These are phyloP conservation scores for Phodopus roborovskii DNA, from an alignment of 2,113 vertebrate species.

Conservation along the genomic window DNA sequence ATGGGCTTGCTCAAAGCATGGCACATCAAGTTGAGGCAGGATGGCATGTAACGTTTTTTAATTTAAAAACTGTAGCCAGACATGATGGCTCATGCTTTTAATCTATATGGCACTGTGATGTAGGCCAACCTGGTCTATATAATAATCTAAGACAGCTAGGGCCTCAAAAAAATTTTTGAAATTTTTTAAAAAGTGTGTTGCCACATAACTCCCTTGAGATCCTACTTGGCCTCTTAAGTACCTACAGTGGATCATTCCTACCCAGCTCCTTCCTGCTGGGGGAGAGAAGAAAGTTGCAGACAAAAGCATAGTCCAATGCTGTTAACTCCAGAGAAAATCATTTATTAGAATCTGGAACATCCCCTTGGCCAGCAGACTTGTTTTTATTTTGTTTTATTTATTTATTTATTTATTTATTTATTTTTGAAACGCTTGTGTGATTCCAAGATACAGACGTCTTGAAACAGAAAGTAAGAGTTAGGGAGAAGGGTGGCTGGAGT, in stretches of 20 bases:
- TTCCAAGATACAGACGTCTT: conserved; percentile 30
- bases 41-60: no score
- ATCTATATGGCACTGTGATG: background rate
- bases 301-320: background rate
- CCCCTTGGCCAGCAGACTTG: background rate
- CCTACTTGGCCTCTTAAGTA: background rate
- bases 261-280: background rate
- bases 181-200: background rate
- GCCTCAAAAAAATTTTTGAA: background rate
- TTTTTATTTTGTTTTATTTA: conserved; percentile 43
- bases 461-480: conserved; percentile 60
- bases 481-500: conserved; percentile 16
- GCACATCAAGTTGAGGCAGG: no score
- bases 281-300: background rate
- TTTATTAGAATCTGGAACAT: conserved; percentile 34
- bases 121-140: background rate
- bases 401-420: conserved; percentile 51
- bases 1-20: no score
- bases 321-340: background rate
- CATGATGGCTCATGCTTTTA: background rate
- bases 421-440: conserved; percentile 41
- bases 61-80: background rate
- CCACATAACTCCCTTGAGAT: background rate
- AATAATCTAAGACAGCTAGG: background rate
- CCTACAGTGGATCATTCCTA: background rate